Evolutionary conservation across 2,888 invertebrate genomes (phyloP).

Genomic region (Escarpia spicata): DNA sequence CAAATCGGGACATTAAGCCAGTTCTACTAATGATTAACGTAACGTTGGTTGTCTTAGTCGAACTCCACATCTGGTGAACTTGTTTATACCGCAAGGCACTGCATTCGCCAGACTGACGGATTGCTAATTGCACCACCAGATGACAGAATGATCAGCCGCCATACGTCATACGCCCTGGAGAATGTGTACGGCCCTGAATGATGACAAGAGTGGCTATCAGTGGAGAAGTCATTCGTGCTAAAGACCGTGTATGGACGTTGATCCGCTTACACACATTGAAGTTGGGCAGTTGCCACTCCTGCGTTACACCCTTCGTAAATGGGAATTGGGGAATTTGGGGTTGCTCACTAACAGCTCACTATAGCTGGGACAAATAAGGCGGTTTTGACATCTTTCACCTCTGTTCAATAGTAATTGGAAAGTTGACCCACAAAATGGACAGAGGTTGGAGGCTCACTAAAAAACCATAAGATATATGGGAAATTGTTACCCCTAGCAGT

Average conservation of each 20-base stretch:
- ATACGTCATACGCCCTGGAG: neutral
- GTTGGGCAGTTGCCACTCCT: neutral
- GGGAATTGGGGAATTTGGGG: neutral
- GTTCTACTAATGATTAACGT: too few relatives aligned
- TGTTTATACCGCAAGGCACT: neutral
- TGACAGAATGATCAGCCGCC: neutral
- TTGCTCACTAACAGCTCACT: too few relatives aligned
- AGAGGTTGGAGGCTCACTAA: neutral
- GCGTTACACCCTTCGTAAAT: neutral
- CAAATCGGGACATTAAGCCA: too few relatives aligned
- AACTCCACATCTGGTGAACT: neutral
- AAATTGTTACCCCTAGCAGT: too few relatives aligned
- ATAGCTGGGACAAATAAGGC: too few relatives aligned
- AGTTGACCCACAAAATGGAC: neutral
- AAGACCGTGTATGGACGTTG: too few relatives aligned
- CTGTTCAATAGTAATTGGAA: too few relatives aligned
- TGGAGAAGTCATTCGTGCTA: too few relatives aligned
- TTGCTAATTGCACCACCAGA: neutral
- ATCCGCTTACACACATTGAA: neutral
- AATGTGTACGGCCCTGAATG: neutral
- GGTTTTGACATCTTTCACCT: too few relatives aligned
- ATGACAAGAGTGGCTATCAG: neutral
- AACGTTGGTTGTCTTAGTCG: neutral
- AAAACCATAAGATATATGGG: too few relatives aligned
- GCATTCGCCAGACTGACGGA: neutral